Percentiles rank a stretch among this genome's conserved stretches.
phyloP scores from a whole-genome alignment of 1,140 invertebrate genomes.

The Zaprionus inermis region DNA sequence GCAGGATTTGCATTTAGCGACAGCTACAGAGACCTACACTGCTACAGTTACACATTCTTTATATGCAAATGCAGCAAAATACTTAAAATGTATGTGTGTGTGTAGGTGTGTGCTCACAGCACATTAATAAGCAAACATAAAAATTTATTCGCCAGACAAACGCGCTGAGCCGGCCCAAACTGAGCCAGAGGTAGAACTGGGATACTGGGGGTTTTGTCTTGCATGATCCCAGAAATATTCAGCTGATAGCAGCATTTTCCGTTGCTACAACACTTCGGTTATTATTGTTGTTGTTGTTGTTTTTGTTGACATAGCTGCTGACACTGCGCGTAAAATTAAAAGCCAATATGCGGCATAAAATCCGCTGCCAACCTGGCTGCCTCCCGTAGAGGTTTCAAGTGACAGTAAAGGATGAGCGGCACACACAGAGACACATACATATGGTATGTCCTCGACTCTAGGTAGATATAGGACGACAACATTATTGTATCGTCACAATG shows the following conservation, averaged over 20 bases:
- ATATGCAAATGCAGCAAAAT: conserved; percentile 29
- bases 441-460: background rate
- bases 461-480: conserved; percentile 31
- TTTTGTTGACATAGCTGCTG: conserved; percentile 51
- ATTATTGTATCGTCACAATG: conserved; percentile 60
- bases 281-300: background rate
- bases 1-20: conserved; percentile 34
- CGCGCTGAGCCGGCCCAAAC: background rate
- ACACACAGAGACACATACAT: conserved; percentile 10
- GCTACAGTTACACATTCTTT: conserved; percentile 4
- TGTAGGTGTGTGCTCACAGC: conserved; percentile 27
- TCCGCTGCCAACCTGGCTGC: conserved; percentile 67
- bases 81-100: background rate
- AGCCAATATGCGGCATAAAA: conserved; percentile 77
- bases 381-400: conserved; percentile 42
- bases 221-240: conserved; percentile 37
- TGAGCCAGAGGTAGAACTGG: background rate
- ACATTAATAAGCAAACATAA: conserved; percentile 52
- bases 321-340: conserved; percentile 76
- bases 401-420: conserved; percentile 15
- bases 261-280: conserved; percentile 6
- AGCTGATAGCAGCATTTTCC: conserved; percentile 43
- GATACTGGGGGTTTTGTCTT: conserved; percentile 19
- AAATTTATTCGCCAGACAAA: conserved; percentile 42
- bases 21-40: background rate